A percentile compares a stretch with the other conserved stretches of the same genome.
Evolutionary conservation across 2,888 invertebrate genomes (phyloP).

Genomic region (Melanchra persicariae): DNA sequence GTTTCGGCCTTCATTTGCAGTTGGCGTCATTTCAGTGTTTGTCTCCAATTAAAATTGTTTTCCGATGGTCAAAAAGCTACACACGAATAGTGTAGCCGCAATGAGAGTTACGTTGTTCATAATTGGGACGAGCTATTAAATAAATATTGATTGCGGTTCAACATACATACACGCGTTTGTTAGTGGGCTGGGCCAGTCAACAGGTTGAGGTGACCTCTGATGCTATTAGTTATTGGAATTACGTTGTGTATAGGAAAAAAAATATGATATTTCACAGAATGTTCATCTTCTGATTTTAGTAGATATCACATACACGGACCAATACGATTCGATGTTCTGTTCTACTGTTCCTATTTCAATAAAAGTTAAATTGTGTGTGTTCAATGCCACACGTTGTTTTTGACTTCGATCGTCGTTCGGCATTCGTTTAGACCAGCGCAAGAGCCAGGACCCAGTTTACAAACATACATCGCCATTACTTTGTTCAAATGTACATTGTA

Average conservation of each 20-base stretch:
- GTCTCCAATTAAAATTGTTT: conserved; percentile 40
- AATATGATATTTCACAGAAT: background rate
- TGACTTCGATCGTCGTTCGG: background rate
- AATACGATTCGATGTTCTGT: background rate
- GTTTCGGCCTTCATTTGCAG: conserved; percentile 8
- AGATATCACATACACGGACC: background rate
- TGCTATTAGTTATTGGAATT: conserved; percentile 1
- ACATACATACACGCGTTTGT: background rate
- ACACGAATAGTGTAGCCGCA: background rate
- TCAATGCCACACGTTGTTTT: background rate
- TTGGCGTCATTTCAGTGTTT: conserved; percentile 22
- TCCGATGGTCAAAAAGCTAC: conserved; percentile 10
- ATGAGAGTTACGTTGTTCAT: background rate
- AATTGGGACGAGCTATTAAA: conserved; percentile 19
- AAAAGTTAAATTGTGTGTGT: background rate
- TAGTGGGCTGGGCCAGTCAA: background rate
- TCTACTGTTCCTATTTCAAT: background rate
- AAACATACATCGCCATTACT: too few relatives aligned
- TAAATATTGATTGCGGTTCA: conserved; percentile 26
- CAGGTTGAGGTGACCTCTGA: background rate
- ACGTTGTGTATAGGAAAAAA: background rate
- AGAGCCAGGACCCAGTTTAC: background rate
- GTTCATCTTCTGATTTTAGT: background rate
- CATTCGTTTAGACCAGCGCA: background rate
- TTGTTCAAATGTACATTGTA: too few relatives aligned